Percentiles rank a stretch among this genome's conserved stretches.
These are phyloP conservation scores for Dolichallabes microphthalmus DNA, from an alignment of 2,113 vertebrate species.

Conservation along the genomic window DNA sequence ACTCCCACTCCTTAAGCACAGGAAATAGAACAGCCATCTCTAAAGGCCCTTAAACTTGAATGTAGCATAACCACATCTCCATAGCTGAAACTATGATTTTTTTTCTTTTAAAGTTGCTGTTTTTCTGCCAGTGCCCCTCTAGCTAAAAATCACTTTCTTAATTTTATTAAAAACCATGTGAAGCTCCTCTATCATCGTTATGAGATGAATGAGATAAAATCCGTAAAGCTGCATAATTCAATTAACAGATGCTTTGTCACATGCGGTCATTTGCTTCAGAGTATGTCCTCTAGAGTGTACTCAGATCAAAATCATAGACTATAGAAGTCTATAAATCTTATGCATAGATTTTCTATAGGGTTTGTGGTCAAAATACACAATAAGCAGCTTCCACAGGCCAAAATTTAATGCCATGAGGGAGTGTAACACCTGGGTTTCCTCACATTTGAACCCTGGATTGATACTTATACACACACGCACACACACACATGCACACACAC, in stretches of 20 bases:
- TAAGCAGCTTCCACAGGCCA: not conserved
- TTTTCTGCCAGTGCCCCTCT: slow-evolving; percentile 1
- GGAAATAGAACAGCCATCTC: slow-evolving; percentile 37
- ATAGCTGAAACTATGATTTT: slow-evolving; percentile 26
- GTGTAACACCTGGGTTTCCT: slow-evolving; percentile 32
- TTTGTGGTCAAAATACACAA: slow-evolving; percentile 19
- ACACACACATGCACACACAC: not conserved
- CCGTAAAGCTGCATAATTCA: slow-evolving; percentile 8
- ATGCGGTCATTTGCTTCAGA: not conserved
- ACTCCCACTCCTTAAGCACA: slow-evolving; percentile 21
- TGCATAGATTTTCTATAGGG: not conserved
- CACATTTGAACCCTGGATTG: slow-evolving; percentile 14
- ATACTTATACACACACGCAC: not conserved
- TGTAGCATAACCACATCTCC: slow-evolving; percentile 43
- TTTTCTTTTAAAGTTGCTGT: not conserved
- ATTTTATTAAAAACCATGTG: slow-evolving; percentile 17
- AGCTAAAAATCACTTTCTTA: slow-evolving; percentile 24
- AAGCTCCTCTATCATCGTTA: slow-evolving; percentile 10
- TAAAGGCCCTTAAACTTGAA: slow-evolving; percentile 26
- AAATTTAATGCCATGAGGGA: not conserved
- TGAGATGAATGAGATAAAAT: slow-evolving; percentile 12
- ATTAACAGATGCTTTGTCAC: slow-evolving; percentile 36
- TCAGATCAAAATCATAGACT: not conserved
- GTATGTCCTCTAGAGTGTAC: not conserved
- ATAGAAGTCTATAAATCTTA: not conserved